Percentiles rank a stretch among this genome's conserved stretches.
Conservation (phyloP, 2,888 invertebrate species). For the Torymus auratus region DNA sequence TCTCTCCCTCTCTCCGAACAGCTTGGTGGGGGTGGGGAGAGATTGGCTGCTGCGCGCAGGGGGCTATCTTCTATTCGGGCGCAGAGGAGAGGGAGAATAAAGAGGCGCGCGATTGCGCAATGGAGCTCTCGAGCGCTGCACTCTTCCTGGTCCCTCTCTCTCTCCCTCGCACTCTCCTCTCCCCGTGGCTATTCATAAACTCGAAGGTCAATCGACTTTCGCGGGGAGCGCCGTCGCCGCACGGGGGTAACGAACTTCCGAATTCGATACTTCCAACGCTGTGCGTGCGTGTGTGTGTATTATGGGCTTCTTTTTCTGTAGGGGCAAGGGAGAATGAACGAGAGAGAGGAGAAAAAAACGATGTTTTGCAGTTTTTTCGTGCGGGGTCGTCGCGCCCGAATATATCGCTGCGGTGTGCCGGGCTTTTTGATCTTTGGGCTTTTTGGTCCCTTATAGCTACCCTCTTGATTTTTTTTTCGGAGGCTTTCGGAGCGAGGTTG, state of each 20-base stretch:
- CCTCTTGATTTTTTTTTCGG: background rate
- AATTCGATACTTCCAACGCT: slow-evolving; percentile 36
- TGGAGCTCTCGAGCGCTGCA: slow-evolving; percentile 71
- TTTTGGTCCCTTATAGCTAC: background rate
- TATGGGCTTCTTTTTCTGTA: background rate
- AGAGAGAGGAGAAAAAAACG: background rate
- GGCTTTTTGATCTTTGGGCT: background rate
- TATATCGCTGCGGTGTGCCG: background rate
- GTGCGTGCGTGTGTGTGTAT: background rate
- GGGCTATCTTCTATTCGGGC: background rate
- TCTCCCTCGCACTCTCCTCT: too few relatives aligned
- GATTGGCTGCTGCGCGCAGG: too few relatives aligned
- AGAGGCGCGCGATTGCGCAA: slow-evolving; percentile 68
- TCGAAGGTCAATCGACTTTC: slow-evolving; percentile 70
- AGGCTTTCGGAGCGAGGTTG: background rate
- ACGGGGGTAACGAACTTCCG: slow-evolving; percentile 50
- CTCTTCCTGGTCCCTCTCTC: slow-evolving; percentile 62
- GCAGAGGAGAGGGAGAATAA: slow-evolving; percentile 13
- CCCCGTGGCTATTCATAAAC: slow-evolving; percentile 69
- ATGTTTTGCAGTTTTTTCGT: slow-evolving; percentile 31
- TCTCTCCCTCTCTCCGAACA: too few relatives aligned
- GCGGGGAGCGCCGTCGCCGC: slow-evolving; percentile 25
- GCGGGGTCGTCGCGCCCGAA: background rate
- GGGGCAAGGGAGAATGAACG: too few relatives aligned
- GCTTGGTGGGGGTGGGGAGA: too few relatives aligned